These are phyloP conservation scores for Neodiprion fabricii DNA, from an alignment of 1,140 invertebrate species.

Conservation along the genomic window DNA sequence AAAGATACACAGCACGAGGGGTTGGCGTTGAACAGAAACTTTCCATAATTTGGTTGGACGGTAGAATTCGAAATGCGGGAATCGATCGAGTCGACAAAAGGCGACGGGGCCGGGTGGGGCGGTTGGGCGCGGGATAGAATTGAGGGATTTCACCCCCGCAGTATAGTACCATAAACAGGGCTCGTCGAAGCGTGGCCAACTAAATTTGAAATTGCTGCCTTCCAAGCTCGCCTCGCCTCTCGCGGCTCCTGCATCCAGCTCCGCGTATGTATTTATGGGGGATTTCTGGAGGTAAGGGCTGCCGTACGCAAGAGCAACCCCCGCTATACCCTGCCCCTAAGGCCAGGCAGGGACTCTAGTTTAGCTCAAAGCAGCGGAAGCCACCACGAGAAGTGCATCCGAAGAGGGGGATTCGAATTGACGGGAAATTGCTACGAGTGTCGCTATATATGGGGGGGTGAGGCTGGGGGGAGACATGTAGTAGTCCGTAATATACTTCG, in stretches of 20 bases:
- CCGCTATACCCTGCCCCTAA: too few species aligned
- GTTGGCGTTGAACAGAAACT: too few species aligned
- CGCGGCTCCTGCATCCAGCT: background rate
- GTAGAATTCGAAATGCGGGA: background rate
- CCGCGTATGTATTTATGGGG: conserved; percentile 1
- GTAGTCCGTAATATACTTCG: conserved; percentile 3
- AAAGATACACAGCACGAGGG: too few species aligned
- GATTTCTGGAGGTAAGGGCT: background rate
- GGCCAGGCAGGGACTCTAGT: background rate
- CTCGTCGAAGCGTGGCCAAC: conserved; percentile 10
- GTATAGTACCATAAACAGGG: background rate
- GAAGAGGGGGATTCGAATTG: conserved; percentile 3
- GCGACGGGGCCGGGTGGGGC: background rate
- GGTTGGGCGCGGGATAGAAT: background rate
- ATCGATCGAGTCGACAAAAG: background rate
- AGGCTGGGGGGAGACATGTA: background rate
- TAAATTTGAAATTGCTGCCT: conserved; percentile 14
- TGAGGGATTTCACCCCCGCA: background rate
- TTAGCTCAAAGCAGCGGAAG: conserved; percentile 6
- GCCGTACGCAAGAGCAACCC: too few species aligned
- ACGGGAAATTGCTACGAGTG: conserved; percentile 6
- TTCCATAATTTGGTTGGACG: too few species aligned
- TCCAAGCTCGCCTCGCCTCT: background rate
- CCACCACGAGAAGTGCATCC: conserved; percentile 6
- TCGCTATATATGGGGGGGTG: background rate